These are phyloP conservation scores for Antennarius striatus DNA, from an alignment of 2,113 vertebrate genomes.

Conservation along the genomic window DNA sequence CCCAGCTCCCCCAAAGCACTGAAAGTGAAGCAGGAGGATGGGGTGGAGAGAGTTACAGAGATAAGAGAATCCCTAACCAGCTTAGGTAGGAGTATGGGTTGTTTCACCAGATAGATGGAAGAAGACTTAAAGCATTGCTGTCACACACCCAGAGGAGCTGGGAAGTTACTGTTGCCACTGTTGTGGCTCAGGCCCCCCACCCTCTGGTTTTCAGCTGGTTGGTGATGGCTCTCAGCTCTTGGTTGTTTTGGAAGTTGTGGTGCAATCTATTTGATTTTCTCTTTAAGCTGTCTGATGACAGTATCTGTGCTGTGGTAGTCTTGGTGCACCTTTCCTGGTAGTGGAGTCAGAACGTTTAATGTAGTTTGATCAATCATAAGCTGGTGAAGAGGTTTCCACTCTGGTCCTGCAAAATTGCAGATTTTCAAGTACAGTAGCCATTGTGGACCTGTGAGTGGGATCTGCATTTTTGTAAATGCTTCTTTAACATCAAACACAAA, in stretches of 20 bases:
- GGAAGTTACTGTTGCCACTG: constrained; percentile 35
- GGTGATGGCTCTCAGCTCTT: constrained; percentile 42
- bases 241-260: constrained; percentile 3
- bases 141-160: constrained; percentile 50
- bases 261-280: constrained; percentile 1
- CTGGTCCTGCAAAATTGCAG: background rate
- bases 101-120: constrained; percentile 81
- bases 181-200: background rate
- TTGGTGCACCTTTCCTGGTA: background rate
- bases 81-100: constrained; percentile 87
- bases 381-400: background rate
- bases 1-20: constrained; percentile 84
- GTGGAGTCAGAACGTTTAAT: background rate
- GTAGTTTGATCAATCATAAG: background rate
- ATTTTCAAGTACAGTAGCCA: background rate
- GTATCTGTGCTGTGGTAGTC: constrained; percentile 14
- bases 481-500: background rate
- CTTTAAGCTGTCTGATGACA: background rate
- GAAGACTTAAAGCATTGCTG: constrained; percentile 60
- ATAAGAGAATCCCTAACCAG: constrained; percentile 84
- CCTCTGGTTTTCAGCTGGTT: constrained; percentile 41
- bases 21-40: constrained; percentile 85
- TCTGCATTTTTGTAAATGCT: constrained; percentile 3
- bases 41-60: constrained; percentile 85
- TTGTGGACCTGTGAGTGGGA: constrained; percentile 1